Evolutionary conservation across 2,797 vertebrate species (phyloP), one percentile per base, ranked within the genome.

Genomic region (Parambassis ranga): DNA sequence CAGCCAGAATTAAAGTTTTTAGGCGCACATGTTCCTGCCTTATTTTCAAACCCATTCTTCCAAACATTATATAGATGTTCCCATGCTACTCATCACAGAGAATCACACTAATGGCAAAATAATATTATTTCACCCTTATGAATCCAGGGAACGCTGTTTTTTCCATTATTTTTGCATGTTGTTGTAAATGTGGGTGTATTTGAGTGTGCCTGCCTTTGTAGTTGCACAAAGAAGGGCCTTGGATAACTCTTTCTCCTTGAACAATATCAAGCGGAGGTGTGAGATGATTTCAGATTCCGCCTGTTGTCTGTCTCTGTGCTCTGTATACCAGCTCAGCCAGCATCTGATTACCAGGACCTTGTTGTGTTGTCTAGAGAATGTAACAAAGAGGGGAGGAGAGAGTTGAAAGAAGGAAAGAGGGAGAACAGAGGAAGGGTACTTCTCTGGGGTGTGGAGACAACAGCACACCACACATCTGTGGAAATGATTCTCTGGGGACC

Each of bases 201-300:
- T 52, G 56, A 65, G 63, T 55, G 66, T 36, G 27, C 39, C n/a
- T 49, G 46, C 49, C 26, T 79, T 73, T 68, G 56, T 69, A 55
- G 71, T 55, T 49, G 57, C 49, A 38, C 46, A 59, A 56, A 71
- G 18, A 23, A 67, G 37, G 13, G 37, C 33, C 65, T 71, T 65
- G 57, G 57, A 77, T 71, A 77, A 82, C 74, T 71, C 67, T 80
- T 80, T 90, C 72, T 87, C 79, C 86, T 89, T 86, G 72, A 85
- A 84, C 84, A 87, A 79, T 81, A 87, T 83, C 75, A 87, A 76
- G 68, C 44, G 3, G 67, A 71, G 53, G 71, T 86, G 78, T 85
- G 85, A 82, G 80, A 81, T 83, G 77, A 83, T 86, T 87, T 75
- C 53, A 71, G 64, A 88, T 86, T 65, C 75, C 55, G 73, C 52